phyloP scores from a whole-genome alignment of 2,888 invertebrate genomes.

The Anorthoa munda region DNA sequence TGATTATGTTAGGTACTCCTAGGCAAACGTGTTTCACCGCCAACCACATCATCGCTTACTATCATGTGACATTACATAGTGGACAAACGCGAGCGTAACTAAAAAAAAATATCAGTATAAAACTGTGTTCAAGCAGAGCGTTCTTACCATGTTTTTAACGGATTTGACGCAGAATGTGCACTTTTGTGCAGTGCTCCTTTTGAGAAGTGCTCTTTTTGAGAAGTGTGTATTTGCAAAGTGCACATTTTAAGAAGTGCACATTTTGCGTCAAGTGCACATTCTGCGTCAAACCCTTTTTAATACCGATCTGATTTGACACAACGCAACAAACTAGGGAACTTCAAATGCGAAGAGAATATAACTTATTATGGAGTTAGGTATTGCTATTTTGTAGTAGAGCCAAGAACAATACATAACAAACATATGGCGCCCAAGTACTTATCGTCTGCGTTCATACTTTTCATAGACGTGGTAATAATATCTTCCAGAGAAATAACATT shows the following conservation, averaged over 20 bases:
- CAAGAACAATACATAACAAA: conserved; percentile 4
- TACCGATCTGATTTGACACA: not conserved
- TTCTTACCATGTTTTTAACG: not conserved
- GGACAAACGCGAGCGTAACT: too few relatives aligned
- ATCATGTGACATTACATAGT: too few relatives aligned
- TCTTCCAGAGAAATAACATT: not conserved
- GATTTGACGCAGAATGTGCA: too few relatives aligned
- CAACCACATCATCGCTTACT: too few relatives aligned
- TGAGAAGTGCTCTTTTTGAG: too few relatives aligned
- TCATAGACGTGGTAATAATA: not conserved
- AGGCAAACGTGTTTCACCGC: too few relatives aligned
- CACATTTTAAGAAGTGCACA: too few relatives aligned
- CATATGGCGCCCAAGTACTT: conserved; percentile 16
- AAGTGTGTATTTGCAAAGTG: too few relatives aligned
- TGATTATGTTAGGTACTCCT: too few relatives aligned
- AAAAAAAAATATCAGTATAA: not conserved
- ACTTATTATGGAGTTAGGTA: not conserved
- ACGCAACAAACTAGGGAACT: not conserved
- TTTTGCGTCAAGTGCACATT: too few relatives aligned
- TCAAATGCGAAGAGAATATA: not conserved
- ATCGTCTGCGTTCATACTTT: not conserved
- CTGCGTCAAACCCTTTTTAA: too few relatives aligned
- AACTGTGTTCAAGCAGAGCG: not conserved
- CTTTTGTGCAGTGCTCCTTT: too few relatives aligned
- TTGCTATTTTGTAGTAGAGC: not conserved